These are phyloP conservation scores for Drosophila nasuta DNA, from an alignment of 1,140 invertebrate genomes.

Conservation along the genomic window DNA sequence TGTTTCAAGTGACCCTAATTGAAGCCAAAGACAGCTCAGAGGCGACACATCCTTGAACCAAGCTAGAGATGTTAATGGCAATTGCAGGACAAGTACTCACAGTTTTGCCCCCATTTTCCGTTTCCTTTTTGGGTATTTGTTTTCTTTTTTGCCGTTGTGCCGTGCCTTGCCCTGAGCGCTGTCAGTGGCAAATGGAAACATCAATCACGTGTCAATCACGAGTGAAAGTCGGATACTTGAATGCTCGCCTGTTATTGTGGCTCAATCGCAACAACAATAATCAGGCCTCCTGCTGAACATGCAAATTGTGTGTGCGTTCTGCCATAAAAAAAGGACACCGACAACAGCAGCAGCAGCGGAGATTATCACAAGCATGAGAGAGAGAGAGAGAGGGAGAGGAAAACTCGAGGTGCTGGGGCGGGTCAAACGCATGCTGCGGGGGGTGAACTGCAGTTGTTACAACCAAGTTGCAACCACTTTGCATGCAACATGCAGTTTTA, in stretches of 20 bases:
- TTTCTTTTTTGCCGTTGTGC: background rate
- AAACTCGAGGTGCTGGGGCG: conserved; percentile 46
- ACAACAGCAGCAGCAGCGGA: conserved; percentile 22
- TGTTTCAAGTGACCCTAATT: background rate
- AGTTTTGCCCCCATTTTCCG: background rate
- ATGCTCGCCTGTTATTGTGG: conserved; percentile 39
- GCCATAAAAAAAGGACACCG: conserved; percentile 62
- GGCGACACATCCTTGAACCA: background rate
- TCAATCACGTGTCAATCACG: conserved; percentile 82
- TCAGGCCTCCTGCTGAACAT: conserved; percentile 65
- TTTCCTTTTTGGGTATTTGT: conserved; percentile 2
- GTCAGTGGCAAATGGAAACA: conserved; percentile 76
- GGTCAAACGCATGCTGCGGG: conserved; percentile 60
- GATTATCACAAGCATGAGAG: background rate
- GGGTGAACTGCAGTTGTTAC: background rate
- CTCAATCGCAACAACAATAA: conserved; percentile 47
- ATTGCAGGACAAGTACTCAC: background rate
- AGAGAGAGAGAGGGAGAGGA: conserved; percentile 1
- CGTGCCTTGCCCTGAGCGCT: conserved; percentile 33
- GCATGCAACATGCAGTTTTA: background rate
- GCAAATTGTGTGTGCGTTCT: conserved; percentile 77
- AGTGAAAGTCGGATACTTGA: conserved; percentile 75
- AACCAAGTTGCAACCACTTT: conserved; percentile 4
- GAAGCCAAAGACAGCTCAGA: background rate
- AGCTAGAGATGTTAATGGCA: conserved; percentile 8